These are phyloP conservation scores for Eupithecia inturbata DNA, from an alignment of 2,888 invertebrate species.

Conservation along the genomic window DNA sequence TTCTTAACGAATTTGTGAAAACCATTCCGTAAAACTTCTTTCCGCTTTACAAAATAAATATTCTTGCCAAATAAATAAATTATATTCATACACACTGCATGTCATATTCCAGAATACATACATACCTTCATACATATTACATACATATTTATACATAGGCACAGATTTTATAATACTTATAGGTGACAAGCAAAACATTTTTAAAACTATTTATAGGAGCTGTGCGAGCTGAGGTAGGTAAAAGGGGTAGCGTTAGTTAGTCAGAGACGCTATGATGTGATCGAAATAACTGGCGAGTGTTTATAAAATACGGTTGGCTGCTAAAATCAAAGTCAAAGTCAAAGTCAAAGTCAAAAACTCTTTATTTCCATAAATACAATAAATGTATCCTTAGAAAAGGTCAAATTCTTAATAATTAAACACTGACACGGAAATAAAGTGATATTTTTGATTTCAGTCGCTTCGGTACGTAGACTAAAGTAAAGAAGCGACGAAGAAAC, in stretches of 20 bases:
- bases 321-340: too few relatives aligned
- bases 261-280: neutral
- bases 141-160: too few relatives aligned
- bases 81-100: neutral
- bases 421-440: too few relatives aligned
- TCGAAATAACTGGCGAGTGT: neutral
- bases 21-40: neutral
- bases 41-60: neutral
- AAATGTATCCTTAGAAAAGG: too few relatives aligned
- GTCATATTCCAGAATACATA: neutral
- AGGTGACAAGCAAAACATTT: slow-evolving; percentile 45
- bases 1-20: neutral
- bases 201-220: slow-evolving; percentile 55
- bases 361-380: too few relatives aligned
- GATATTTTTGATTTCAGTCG: too few relatives aligned
- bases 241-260: slow-evolving; percentile 39
- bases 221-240: slow-evolving; percentile 45
- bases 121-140: too few relatives aligned
- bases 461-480: too few relatives aligned
- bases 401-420: too few relatives aligned
- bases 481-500: too few relatives aligned
- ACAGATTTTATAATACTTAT: too few relatives aligned
- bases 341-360: too few relatives aligned
- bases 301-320: neutral
- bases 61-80: neutral